Conservation (phyloP, 2,113 vertebrate genomes). For the Galbula dea region DNA sequence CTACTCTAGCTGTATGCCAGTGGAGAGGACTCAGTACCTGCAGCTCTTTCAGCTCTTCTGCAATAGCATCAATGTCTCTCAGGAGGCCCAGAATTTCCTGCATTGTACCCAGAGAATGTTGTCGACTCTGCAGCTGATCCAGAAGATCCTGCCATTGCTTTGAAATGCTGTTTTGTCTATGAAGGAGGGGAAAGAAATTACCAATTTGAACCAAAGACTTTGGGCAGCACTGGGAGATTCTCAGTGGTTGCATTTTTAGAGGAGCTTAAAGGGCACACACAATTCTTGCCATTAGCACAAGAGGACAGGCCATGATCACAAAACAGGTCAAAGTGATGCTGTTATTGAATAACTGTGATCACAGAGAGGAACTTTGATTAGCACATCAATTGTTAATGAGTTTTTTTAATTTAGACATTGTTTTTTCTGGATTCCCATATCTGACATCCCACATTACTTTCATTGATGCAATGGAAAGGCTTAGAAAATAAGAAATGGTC, state of each 20-base stretch:
- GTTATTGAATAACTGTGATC: not conserved
- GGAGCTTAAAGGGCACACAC: not conserved
- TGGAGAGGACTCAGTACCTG: slow-evolving; percentile 70
- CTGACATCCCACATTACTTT: not conserved
- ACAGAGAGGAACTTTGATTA: not conserved
- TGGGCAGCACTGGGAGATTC: not conserved
- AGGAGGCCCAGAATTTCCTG: slow-evolving; percentile 75
- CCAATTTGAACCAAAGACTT: not conserved
- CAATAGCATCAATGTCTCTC: slow-evolving; percentile 75
- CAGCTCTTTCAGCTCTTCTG: slow-evolving; percentile 79
- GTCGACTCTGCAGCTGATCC: slow-evolving; percentile 74
- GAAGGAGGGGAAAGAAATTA: not conserved
- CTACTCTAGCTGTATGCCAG: not conserved
- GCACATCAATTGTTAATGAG: not conserved
- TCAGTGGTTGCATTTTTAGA: not conserved
- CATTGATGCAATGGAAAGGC: not conserved
- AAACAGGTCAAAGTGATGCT: not conserved
- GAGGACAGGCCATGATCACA: not conserved
- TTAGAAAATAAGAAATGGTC: not conserved
- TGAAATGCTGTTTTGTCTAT: slow-evolving; percentile 75
- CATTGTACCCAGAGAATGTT: slow-evolving; percentile 54
- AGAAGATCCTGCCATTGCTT: slow-evolving; percentile 80
- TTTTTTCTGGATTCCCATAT: not conserved
- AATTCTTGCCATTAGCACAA: not conserved
- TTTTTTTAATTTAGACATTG: not conserved